A percentile compares a stretch with the other conserved stretches of the same genome.
Conservation (phyloP, 2,888 invertebrate species). For the Himalopsyche japonica region DNA sequence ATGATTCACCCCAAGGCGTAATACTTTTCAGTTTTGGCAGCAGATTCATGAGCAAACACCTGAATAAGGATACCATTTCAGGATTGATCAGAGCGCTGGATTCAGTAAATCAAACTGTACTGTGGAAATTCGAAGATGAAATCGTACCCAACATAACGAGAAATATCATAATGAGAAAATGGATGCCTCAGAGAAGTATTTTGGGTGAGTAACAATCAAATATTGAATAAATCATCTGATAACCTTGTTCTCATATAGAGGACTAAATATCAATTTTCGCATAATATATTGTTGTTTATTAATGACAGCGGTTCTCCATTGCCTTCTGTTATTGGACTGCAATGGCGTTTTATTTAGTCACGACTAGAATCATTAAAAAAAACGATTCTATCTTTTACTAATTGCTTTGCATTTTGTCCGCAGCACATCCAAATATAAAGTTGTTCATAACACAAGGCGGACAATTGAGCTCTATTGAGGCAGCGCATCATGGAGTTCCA, state of each 20-base stretch:
- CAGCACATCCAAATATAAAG: constrained; percentile 43
- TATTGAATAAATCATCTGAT: not conserved
- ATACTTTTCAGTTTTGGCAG: constrained; percentile 60
- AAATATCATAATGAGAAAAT: constrained; percentile 53
- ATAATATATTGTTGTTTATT: no score
- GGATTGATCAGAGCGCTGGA: constrained; percentile 50
- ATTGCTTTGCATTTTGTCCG: constrained; percentile 17
- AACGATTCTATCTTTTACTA: no score
- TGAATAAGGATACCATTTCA: constrained; percentile 47
- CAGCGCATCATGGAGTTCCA: constrained; percentile 41
- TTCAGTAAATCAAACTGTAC: constrained; percentile 52
- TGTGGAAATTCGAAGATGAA: constrained; percentile 55
- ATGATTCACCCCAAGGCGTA: constrained; percentile 52
- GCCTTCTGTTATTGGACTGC: no score
- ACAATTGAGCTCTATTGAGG: constrained; percentile 40
- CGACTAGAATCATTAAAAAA: no score
- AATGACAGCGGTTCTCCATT: no score
- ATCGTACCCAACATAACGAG: constrained; percentile 46
- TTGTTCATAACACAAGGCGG: constrained; percentile 42
- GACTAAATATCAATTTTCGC: no score
- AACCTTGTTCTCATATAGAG: no score
- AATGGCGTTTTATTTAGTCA: no score
- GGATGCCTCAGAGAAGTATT: constrained; percentile 54
- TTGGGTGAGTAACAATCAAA: constrained; percentile 51
- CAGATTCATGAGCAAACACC: constrained; percentile 48